Conservation (phyloP, 2,113 vertebrate genomes). For the Microtus richardsoni region DNA sequence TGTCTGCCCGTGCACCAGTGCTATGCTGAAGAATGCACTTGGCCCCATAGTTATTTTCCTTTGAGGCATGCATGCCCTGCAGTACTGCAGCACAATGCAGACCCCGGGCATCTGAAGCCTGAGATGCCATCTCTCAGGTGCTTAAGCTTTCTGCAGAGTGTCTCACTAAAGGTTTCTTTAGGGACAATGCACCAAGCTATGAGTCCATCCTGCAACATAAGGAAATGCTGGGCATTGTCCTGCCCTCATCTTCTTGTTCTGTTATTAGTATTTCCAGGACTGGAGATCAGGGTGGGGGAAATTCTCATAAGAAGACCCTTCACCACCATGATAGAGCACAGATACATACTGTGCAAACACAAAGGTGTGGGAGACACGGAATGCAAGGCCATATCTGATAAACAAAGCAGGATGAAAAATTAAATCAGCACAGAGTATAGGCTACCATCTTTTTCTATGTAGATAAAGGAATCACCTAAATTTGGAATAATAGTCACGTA, state of each 20-base stretch:
- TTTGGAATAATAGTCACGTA: not conserved
- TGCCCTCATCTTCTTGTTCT: not conserved
- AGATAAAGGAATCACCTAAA: not conserved
- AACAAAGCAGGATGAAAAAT: not conserved
- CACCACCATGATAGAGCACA: not conserved
- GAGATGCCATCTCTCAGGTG: not conserved
- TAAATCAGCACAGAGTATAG: not conserved
- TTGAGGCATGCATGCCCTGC: not conserved
- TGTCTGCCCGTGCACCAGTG: not conserved
- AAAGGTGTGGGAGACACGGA: not conserved
- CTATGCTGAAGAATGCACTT: fast-evolving
- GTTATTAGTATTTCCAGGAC: not conserved
- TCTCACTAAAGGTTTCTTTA: not conserved
- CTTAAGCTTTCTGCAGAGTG: fast-evolving
- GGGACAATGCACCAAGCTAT: not conserved
- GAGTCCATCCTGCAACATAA: not conserved
- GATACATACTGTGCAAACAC: not conserved
- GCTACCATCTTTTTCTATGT: not conserved
- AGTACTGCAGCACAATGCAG: not conserved
- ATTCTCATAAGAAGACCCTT: not conserved
- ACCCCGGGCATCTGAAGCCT: not conserved
- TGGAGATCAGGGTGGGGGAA: not conserved
- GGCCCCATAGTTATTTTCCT: not conserved
- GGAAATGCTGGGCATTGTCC: not conserved
- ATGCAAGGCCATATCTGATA: not conserved